Base-by-base conservation (phyloP, 2,888 invertebrate genomes). In the Phengaris arion region DNA sequence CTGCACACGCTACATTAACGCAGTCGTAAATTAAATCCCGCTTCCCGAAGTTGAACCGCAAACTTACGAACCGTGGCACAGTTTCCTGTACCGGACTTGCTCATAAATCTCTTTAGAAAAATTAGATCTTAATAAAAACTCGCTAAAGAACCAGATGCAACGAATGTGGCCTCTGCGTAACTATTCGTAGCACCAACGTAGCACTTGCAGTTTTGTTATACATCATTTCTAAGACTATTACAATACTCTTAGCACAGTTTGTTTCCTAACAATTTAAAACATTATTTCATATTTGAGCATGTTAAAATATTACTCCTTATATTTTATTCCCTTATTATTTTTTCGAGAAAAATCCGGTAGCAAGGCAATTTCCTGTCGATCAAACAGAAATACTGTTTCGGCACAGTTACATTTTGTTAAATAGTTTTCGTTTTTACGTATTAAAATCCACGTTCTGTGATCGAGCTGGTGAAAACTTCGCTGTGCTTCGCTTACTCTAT, bases 1-100 rank as follows among this genome's bases (percentile, higher is more conserved):
- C 64, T 64, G 64, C 68, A 75, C 59, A 69, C 68, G 59, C 35
- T 69, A 74, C 77, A 72, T 77, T 75, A 76, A 59, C 75, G 75
- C 35, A 76, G 70, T 77, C 76, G 77, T 78, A 77, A 79, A 79
- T 78, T 79, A 75, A 77, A 77, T 78, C 76, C 72, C 76, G 74
- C 77, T 75, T 78, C 74, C 73, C 77, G 9, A 76, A 77, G 76
- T 78, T 76, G 59, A 75, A 76, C 78, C 78, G 76, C 76, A 76
- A 76, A 77, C 74, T 78, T 76, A 75, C 69, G 73, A 75, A 74
- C 75, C 70, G 76, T 70, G 73, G 78, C 76, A 74, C 70, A 72
- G 72, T 77, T 74, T 70, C 74, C 75, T 73, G 52, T 72, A 68
- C 64, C 64, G 64, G 52, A 64, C 64, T 52, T 74, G 75, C 74